Evolutionary conservation across 1,140 invertebrate species (phyloP).

Genomic region (Heliconius hermathena): DNA sequence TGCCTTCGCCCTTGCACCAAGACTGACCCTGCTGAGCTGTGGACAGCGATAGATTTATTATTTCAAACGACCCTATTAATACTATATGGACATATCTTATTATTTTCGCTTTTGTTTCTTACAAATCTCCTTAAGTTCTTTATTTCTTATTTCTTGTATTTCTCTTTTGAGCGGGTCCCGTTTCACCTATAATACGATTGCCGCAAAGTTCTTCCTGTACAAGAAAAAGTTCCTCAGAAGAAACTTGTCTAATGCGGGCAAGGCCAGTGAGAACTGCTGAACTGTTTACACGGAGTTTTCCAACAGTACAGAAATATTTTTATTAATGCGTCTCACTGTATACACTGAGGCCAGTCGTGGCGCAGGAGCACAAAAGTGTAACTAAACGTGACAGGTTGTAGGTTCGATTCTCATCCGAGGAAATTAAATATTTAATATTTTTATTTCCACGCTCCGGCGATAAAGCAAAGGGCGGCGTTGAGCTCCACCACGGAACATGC

Average conservation of each 20-base stretch:
- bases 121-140: neutral
- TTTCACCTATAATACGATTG: constrained; percentile 9
- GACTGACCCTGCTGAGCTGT: too few relatives aligned
- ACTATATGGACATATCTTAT: neutral
- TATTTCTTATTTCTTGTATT: neutral
- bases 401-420: too few relatives aligned
- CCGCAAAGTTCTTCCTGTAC: neutral
- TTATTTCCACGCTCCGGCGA: too few relatives aligned
- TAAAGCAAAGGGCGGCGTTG: too few relatives aligned
- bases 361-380: too few relatives aligned
- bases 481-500: too few relatives aligned
- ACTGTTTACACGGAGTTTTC: neutral
- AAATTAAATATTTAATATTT: too few relatives aligned
- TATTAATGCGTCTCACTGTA: neutral
- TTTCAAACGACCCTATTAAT: too few relatives aligned
- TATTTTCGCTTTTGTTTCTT: neutral
- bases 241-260: constrained; percentile 6
- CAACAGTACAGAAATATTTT: neutral
- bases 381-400: too few relatives aligned
- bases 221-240: neutral
- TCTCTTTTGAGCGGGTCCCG: neutral
- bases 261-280: neutral
- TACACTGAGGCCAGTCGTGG: too few relatives aligned
- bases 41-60: too few relatives aligned
- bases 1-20: too few relatives aligned